phyloP scores from a whole-genome alignment of 2,113 vertebrate genomes.

The Actenoides hombroni region DNA sequence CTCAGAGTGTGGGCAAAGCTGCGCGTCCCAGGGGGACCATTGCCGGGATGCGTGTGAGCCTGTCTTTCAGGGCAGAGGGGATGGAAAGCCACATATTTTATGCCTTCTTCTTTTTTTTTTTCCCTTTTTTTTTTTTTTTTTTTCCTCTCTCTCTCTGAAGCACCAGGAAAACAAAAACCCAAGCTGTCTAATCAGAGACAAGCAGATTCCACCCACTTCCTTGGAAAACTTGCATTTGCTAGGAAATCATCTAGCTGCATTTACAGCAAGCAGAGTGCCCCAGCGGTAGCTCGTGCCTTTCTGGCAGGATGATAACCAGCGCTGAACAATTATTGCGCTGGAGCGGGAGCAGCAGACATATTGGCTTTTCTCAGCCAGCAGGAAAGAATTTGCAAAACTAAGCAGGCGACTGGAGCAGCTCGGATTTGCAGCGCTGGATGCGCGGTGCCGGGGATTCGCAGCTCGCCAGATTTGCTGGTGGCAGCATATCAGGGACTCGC shows the following conservation, averaged over 20 bases:
- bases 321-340: constrained; percentile 60
- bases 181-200: constrained; percentile 60
- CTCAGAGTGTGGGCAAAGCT: constrained; percentile 61
- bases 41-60: constrained; percentile 31
- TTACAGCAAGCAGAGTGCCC: constrained; percentile 49
- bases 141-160: constrained; percentile 5
- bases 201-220: constrained; percentile 69
- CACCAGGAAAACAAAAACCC: constrained; percentile 57
- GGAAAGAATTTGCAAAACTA: constrained; percentile 70
- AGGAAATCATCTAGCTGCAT: constrained; percentile 52
- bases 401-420: constrained; percentile 50
- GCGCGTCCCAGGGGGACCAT: constrained; percentile 51
- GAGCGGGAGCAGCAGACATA: constrained; percentile 67
- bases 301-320: constrained; percentile 60
- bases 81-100: constrained; percentile 41
- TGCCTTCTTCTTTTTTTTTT: neutral
- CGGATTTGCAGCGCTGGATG: constrained; percentile 16
- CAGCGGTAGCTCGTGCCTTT: constrained; percentile 47
- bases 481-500: constrained; percentile 39
- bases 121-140: accelerated
- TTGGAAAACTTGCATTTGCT: constrained; percentile 57
- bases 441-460: constrained; percentile 17
- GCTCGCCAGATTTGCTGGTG: constrained; percentile 55
- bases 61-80: constrained; percentile 55
- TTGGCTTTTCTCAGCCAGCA: constrained; percentile 69